These are phyloP conservation scores for Anguilla rostrata DNA, from an alignment of 2,113 vertebrate genomes.

Conservation along the genomic window DNA sequence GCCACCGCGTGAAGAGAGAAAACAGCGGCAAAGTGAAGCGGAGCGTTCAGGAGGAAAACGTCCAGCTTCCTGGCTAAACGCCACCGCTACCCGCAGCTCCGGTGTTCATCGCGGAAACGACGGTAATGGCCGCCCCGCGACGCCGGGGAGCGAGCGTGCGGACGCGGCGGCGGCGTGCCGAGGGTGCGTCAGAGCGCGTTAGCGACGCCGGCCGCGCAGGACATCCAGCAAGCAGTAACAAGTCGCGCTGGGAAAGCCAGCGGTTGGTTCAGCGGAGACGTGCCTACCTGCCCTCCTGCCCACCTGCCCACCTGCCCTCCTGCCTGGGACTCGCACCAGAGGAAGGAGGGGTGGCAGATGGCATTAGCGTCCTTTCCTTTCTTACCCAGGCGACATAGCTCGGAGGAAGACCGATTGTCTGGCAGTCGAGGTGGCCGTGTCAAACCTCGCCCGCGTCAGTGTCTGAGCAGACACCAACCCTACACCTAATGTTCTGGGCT, in stretches of 20 bases:
- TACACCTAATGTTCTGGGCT: too few species aligned
- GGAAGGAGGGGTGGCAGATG: neutral
- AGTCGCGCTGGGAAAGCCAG: neutral
- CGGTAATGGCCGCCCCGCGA: neutral
- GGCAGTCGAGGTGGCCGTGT: too few species aligned
- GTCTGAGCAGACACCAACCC: too few species aligned
- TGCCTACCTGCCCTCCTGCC: neutral
- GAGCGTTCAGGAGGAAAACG: neutral
- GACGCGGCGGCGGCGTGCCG: neutral
- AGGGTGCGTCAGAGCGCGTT: neutral
- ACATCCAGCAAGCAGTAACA: neutral
- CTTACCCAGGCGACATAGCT: too few species aligned
- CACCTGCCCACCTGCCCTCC: neutral
- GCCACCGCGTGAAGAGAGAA: too few species aligned
- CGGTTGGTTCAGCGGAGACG: neutral
- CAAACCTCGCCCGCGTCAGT: too few species aligned
- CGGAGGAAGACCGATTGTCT: too few species aligned
- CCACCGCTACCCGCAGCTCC: neutral
- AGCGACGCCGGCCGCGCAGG: slow-evolving; percentile 7
- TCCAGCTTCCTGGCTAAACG: neutral
- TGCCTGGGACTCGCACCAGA: neutral
- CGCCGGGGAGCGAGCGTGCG: neutral
- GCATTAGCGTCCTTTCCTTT: too few species aligned
- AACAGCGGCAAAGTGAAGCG: neutral
- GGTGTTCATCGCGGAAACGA: neutral